Conservation (phyloP, 2,797 vertebrate species). For the Enteromius unitaeniatus region DNA sequence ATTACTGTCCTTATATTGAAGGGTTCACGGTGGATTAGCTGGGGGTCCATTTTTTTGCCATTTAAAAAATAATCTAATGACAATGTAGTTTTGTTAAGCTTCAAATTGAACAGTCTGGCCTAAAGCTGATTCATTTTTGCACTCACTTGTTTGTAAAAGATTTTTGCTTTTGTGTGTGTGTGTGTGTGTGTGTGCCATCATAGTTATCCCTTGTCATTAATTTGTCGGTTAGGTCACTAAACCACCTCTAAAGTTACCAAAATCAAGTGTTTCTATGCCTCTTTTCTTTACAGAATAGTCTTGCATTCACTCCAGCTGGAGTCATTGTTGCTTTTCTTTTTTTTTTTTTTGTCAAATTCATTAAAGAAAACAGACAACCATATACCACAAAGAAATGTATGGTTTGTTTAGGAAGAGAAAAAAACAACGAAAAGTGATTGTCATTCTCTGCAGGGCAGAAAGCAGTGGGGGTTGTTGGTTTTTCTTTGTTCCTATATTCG, state of each 20-base stretch:
- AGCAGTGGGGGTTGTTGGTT: constrained; percentile 55
- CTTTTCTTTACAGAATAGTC: constrained; percentile 40
- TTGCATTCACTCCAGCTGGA: constrained; percentile 48
- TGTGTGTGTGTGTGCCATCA: constrained; percentile 52
- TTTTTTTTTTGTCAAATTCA: constrained; percentile 47
- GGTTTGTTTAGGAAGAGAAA: constrained; percentile 11
- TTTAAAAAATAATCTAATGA: constrained; percentile 12
- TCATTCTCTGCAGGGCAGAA: constrained; percentile 68
- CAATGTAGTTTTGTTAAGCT: constrained; percentile 18
- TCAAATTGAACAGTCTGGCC: constrained; percentile 27
- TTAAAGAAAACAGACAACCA: constrained; percentile 34
- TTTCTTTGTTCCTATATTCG: constrained; percentile 54
- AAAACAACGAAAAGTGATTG: constrained; percentile 51
- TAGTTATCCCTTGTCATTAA: constrained; percentile 30
- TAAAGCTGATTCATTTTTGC: constrained; percentile 33
- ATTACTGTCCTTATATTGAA: constrained; percentile 31
- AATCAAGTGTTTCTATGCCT: constrained; percentile 49
- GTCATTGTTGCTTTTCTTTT: constrained; percentile 40
- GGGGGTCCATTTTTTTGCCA: constrained; percentile 35
- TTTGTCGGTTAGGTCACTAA: constrained; percentile 36
- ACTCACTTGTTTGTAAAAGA: constrained; percentile 42
- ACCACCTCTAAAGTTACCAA: constrained; percentile 52
- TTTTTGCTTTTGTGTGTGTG: constrained; percentile 21
- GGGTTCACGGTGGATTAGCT: constrained; percentile 23
- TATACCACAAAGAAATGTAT: constrained; percentile 51